Conservation (phyloP, 2,888 invertebrate species). For the Tridacna crocea region DNA sequence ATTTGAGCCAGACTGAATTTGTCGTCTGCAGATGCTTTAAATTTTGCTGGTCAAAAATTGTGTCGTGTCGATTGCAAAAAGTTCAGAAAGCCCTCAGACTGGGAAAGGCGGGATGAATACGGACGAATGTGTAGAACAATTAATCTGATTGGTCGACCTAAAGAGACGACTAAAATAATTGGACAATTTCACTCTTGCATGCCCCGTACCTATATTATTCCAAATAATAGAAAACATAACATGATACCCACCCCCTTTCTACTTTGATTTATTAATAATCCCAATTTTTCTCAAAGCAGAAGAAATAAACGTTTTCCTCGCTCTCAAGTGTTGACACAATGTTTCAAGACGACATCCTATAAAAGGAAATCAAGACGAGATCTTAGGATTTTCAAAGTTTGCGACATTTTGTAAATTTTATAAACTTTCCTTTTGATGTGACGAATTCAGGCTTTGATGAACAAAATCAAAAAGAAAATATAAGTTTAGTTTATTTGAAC, state of each 20-base stretch:
- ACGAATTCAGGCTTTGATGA: background rate
- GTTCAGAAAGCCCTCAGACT: too few relatives aligned
- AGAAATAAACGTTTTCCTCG: conserved; percentile 4
- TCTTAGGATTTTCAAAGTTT: conserved; percentile 13
- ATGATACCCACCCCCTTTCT: conserved; percentile 10
- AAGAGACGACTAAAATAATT: too few relatives aligned
- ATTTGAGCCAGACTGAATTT: too few relatives aligned
- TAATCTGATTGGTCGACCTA: too few relatives aligned
- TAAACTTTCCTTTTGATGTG: conserved; percentile 18
- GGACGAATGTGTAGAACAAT: too few relatives aligned
- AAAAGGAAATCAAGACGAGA: conserved; percentile 4
- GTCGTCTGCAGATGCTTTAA: too few relatives aligned
- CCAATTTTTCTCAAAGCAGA: conserved; percentile 8
- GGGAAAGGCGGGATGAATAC: too few relatives aligned
- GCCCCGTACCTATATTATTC: background rate
- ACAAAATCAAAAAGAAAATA: background rate
- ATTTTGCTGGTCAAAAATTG: too few relatives aligned
- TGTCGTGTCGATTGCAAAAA: too few relatives aligned
- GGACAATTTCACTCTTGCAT: too few relatives aligned
- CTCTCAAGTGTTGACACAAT: conserved; percentile 18
- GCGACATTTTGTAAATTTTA: conserved; percentile 14
- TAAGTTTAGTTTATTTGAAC: background rate
- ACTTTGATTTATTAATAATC: conserved; percentile 22
- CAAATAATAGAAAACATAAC: conserved; percentile 10
- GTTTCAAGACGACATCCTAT: conserved; percentile 17